phyloP scores from a whole-genome alignment of 2,113 vertebrate species.

The Trochalopteron elliotii region DNA sequence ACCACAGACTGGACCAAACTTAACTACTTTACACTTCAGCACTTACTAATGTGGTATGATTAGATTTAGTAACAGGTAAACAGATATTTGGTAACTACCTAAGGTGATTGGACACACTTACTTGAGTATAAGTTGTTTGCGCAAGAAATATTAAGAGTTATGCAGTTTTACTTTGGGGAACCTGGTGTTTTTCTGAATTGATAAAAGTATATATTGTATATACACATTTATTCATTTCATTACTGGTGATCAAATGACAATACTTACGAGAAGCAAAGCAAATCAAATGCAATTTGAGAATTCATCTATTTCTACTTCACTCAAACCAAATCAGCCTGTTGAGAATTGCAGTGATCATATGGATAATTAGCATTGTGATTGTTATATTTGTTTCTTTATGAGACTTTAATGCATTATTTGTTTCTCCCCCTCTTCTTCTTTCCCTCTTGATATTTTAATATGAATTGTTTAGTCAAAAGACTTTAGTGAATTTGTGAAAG shows the following conservation, averaged over 20 bases:
- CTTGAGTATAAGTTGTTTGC: neutral
- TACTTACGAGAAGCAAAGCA: neutral
- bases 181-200: neutral
- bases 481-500: neutral
- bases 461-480: slow-evolving; percentile 21
- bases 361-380: slow-evolving; percentile 42
- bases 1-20: neutral
- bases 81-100: neutral
- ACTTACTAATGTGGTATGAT: rapidly evolving
- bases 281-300: neutral
- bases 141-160: neutral
- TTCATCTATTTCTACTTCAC: neutral
- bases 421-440: neutral
- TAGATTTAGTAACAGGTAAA: neutral
- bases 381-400: slow-evolving; percentile 12
- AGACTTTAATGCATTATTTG: neutral
- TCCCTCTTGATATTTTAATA: slow-evolving; percentile 29
- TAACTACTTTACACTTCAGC: neutral
- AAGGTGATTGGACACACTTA: neutral
- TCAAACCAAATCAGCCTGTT: neutral
- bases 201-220: neutral
- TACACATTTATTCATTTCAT: neutral
- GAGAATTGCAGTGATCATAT: neutral
- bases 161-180: neutral
- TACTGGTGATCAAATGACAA: neutral